These are phyloP conservation scores for Phalangium opilio DNA, from an alignment of 2,888 invertebrate genomes.

Conservation along the genomic window DNA sequence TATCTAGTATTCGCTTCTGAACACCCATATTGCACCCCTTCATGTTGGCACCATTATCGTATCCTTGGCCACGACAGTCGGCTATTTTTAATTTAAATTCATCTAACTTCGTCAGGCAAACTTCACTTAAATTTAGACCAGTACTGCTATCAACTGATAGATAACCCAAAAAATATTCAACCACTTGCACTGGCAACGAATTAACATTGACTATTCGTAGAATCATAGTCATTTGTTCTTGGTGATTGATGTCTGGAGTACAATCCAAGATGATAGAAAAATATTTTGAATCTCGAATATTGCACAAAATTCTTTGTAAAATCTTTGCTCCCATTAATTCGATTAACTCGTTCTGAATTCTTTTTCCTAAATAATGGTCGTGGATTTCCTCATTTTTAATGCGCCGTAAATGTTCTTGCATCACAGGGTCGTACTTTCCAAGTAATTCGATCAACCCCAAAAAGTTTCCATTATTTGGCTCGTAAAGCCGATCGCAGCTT, in stretches of 20 bases:
- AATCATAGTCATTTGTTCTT: constrained; percentile 25
- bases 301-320: constrained; percentile 22
- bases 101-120: not conserved
- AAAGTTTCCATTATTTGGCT: constrained; percentile 15
- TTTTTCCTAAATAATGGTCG: constrained; percentile 25
- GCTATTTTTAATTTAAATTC: not conserved
- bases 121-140: not conserved
- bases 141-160: not conserved
- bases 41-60: not conserved
- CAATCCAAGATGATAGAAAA: too few relatives aligned
- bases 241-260: constrained; percentile 24
- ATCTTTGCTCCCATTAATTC: constrained; percentile 24
- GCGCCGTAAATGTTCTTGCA: constrained; percentile 8
- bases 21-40: not conserved
- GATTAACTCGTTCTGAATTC: constrained; percentile 28
- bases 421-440: constrained; percentile 6
- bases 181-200: too few relatives aligned
- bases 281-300: constrained; percentile 20
- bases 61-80: not conserved
- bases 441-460: constrained; percentile 11
- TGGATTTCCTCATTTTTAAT: constrained; percentile 7
- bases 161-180: not conserved
- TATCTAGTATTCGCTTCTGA: not conserved
- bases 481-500: constrained; percentile 2
- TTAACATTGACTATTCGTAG: too few relatives aligned